phyloP scores from a whole-genome alignment of 2,888 invertebrate genomes.

The Macaria liturata region DNA sequence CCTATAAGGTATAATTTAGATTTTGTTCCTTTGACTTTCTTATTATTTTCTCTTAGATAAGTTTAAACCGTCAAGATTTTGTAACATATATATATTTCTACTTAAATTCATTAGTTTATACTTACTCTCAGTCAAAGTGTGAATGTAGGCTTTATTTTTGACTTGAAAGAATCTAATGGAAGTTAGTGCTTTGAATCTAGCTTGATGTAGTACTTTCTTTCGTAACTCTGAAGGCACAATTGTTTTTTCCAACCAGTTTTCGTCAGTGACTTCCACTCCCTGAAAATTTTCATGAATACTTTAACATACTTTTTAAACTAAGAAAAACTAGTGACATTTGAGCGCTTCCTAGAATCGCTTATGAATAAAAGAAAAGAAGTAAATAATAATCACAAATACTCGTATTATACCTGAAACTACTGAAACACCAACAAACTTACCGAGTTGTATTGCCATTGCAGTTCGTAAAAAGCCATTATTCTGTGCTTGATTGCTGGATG shows the following conservation, averaged over 20 bases:
- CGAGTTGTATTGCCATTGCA: slow-evolving; percentile 81
- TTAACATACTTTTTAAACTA: not conserved
- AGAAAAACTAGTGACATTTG: not conserved
- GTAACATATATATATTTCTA: no score
- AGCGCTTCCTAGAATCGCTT: no score
- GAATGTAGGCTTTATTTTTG: slow-evolving; percentile 76
- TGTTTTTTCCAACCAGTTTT: slow-evolving; percentile 72
- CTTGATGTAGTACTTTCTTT: slow-evolving; percentile 76
- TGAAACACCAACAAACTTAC: slow-evolving; percentile 44
- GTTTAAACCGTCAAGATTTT: no score
- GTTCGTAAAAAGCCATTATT: slow-evolving; percentile 76
- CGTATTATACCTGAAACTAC: not conserved
- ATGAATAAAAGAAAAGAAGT: no score
- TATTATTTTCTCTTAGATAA: no score
- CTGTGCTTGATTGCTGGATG: slow-evolving; percentile 68
- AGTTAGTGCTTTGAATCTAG: slow-evolving; percentile 72
- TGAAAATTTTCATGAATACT: slow-evolving; percentile 29
- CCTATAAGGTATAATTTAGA: no score
- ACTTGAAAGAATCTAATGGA: slow-evolving; percentile 76
- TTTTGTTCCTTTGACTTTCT: no score
- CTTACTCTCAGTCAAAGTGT: slow-evolving; percentile 74
- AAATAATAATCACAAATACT: no score
- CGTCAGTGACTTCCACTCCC: slow-evolving; percentile 74
- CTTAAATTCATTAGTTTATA: no score
- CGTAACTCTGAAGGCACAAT: slow-evolving; percentile 69